These are phyloP conservation scores for Cephus pulcher DNA, from an alignment of 2,888 invertebrate species.

Conservation along the genomic window DNA sequence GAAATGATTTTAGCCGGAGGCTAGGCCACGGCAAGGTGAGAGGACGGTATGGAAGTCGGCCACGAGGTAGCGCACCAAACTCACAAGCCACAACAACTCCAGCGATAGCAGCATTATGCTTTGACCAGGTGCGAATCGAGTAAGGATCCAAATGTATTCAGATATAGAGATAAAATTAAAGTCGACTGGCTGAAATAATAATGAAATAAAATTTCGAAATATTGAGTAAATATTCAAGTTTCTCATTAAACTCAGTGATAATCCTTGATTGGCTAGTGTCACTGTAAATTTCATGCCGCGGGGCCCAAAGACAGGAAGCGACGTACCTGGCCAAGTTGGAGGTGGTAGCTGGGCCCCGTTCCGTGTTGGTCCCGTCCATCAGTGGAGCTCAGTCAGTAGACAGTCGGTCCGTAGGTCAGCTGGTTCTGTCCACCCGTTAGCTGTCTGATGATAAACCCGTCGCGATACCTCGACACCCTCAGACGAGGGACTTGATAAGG, in stretches of 20 bases:
- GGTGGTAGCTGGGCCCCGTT: slow-evolving; percentile 55
- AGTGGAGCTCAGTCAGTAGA: slow-evolving; percentile 61
- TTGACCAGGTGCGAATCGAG: neutral
- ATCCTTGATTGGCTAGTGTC: neutral
- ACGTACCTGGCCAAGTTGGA: slow-evolving; percentile 46
- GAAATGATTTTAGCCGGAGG: slow-evolving; percentile 50
- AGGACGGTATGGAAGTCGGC: slow-evolving; percentile 38
- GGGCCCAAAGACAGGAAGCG: neutral
- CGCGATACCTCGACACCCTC: slow-evolving; percentile 22
- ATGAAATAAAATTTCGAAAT: neutral
- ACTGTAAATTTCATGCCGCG: neutral
- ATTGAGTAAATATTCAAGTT: neutral
- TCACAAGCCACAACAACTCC: neutral
- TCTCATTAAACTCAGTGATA: neutral
- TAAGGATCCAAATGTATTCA: neutral
- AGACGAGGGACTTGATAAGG: slow-evolving; percentile 18
- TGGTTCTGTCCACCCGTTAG: slow-evolving; percentile 37
- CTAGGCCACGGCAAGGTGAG: slow-evolving; percentile 65
- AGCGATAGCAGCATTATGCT: neutral
- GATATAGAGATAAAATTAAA: neutral
- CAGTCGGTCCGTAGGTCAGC: slow-evolving; percentile 58
- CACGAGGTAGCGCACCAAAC: slow-evolving; percentile 50
- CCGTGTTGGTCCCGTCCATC: slow-evolving; percentile 52
- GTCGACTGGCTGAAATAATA: neutral
- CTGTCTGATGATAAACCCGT: slow-evolving; percentile 32